Evolutionary conservation across 2,113 vertebrate genomes (phyloP).

Genomic region (Pomatorhinus ruficollis): DNA sequence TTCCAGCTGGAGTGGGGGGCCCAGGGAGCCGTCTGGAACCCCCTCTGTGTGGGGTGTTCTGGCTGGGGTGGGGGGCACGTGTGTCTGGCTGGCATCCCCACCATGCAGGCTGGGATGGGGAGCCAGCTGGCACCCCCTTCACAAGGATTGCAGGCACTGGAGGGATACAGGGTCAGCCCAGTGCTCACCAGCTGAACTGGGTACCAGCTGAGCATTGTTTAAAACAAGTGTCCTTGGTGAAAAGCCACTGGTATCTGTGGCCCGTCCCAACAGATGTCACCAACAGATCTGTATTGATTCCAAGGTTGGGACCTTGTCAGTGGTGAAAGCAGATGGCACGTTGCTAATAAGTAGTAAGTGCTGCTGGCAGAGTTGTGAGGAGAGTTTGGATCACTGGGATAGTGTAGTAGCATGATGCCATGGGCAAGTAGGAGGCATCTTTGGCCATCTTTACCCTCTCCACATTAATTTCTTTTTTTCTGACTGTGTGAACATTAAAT

Average conservation of each 20-base stretch:
- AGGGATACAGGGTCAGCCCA: not conserved
- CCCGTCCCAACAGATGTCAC: conserved; percentile 5
- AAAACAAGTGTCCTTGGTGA: not conserved
- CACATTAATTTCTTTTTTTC: not conserved
- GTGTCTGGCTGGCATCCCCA: not conserved
- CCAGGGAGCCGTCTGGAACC: not conserved
- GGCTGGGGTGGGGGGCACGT: not conserved
- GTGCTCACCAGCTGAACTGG: not conserved
- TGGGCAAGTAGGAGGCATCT: not conserved
- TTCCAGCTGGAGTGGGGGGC: no score
- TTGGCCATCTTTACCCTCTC: not conserved
- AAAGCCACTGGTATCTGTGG: conserved; percentile 20
- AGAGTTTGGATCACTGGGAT: not conserved
- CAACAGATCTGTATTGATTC: not conserved
- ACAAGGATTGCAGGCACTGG: not conserved
- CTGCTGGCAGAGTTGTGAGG: not conserved
- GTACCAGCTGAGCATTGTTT: conserved; percentile 12
- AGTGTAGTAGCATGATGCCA: not conserved
- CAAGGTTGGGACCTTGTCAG: not conserved
- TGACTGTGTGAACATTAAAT: not conserved
- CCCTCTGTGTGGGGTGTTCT: not conserved
- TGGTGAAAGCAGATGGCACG: not conserved
- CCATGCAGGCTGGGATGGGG: not conserved
- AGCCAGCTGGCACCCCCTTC: not conserved
- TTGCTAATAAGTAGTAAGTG: not conserved